Conservation (phyloP, 2,797 vertebrate species). For the Mastacembelus armatus region DNA sequence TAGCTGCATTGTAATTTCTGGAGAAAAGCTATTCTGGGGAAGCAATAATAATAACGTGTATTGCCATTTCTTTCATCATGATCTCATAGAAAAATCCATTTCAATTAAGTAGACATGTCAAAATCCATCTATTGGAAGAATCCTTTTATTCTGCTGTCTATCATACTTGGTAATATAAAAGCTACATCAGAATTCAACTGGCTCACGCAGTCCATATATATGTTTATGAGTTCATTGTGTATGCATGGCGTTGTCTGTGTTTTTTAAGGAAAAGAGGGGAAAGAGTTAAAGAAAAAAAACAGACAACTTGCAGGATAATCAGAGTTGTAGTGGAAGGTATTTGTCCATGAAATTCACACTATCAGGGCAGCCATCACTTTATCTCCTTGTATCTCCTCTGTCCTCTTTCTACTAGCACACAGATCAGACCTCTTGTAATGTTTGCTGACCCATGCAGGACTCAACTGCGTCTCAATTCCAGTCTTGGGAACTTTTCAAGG, state of each 20-base stretch:
- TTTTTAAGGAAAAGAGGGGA: slow-evolving; percentile 2
- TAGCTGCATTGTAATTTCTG: slow-evolving; percentile 14
- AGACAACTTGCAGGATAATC: neutral
- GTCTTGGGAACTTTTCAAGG: slow-evolving; percentile 40
- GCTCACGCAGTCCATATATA: neutral
- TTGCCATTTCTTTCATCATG: slow-evolving; percentile 63
- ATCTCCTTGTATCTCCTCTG: slow-evolving; percentile 28
- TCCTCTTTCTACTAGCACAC: slow-evolving; percentile 14
- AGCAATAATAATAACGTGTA: slow-evolving; percentile 32
- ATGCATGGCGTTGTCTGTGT: neutral
- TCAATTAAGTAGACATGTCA: slow-evolving; percentile 38
- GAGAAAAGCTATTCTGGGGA: slow-evolving; percentile 13
- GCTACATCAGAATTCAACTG: slow-evolving; percentile 14
- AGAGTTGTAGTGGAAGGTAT: slow-evolving; percentile 15
- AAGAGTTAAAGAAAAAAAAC: neutral
- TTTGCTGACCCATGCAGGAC: slow-evolving; percentile 42
- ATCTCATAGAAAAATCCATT: slow-evolving; percentile 25
- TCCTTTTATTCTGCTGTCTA: slow-evolving; percentile 20
- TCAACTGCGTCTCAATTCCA: slow-evolving; percentile 37
- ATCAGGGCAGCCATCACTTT: slow-evolving; percentile 22
- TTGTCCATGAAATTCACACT: slow-evolving; percentile 19
- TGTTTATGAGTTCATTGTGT: slow-evolving; percentile 3
- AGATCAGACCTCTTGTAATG: slow-evolving; percentile 27
- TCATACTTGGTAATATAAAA: slow-evolving; percentile 29
- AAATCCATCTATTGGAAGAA: slow-evolving; percentile 18